Conservation (phyloP, 2,113 vertebrate species). For the Cynocephalus volans region DNA sequence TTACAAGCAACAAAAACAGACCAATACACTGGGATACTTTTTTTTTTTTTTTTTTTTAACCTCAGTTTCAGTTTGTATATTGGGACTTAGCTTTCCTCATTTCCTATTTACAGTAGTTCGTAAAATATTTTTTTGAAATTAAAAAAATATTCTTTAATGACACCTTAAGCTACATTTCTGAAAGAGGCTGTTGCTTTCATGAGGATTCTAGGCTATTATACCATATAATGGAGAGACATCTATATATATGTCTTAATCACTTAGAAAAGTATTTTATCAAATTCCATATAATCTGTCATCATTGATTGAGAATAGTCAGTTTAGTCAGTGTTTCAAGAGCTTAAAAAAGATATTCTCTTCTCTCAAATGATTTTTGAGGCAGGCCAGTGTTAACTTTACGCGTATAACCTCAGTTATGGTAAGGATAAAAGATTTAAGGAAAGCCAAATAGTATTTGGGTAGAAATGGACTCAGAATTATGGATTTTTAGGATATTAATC, state of each 20-base stretch:
- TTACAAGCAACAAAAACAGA: no score
- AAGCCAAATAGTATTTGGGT: not conserved
- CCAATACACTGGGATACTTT: no score
- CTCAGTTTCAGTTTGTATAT: not conserved
- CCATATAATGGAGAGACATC: not conserved
- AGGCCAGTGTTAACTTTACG: not conserved
- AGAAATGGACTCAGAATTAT: slow-evolving; percentile 11
- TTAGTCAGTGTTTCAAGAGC: not conserved
- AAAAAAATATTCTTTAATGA: not conserved
- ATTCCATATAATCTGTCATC: not conserved
- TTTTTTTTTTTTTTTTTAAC: not conserved
- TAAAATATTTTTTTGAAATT: slow-evolving; percentile 42
- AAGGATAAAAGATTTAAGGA: not conserved
- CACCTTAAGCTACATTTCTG: not conserved
- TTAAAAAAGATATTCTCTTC: not conserved
- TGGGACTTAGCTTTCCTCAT: not conserved
- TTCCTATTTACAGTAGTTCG: not conserved
- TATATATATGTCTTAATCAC: not conserved
- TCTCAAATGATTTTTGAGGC: slow-evolving; percentile 46
- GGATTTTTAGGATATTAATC: not conserved
- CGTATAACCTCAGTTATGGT: not conserved
- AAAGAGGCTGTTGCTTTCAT: not conserved
- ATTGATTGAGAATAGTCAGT: not conserved
- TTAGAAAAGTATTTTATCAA: not conserved
- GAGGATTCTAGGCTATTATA: slow-evolving; percentile 13